Conservation (phyloP, 2,888 invertebrate species). For the Galerucella pusilla region DNA sequence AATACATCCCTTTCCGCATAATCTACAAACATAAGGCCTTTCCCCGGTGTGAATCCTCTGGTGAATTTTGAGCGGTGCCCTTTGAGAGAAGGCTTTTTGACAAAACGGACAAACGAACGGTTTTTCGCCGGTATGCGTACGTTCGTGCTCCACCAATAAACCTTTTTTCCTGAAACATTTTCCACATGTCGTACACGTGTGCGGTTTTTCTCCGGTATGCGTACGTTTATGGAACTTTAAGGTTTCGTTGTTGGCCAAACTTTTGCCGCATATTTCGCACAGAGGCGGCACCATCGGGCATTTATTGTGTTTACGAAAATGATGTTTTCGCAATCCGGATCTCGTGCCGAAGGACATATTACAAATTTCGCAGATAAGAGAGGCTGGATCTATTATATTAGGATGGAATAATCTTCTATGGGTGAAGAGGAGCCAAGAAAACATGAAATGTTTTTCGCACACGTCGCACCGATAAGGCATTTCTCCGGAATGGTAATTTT, state of each 20-base stretch:
- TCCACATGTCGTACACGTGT: conserved; percentile 58
- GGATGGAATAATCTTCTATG: conserved; percentile 58
- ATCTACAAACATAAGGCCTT: conserved; percentile 54
- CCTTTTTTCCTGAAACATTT: conserved; percentile 67
- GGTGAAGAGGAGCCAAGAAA: conserved; percentile 61
- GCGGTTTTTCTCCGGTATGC: conserved; percentile 56
- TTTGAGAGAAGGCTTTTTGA: conserved; percentile 66
- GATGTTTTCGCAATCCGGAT: conserved; percentile 50
- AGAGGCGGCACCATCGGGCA: conserved; percentile 47
- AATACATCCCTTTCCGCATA: conserved; percentile 52
- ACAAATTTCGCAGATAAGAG: conserved; percentile 44
- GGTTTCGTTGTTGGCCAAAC: conserved; percentile 55
- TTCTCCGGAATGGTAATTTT: conserved; percentile 59
- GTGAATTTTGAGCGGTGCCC: conserved; percentile 55
- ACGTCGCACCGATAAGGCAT: conserved; percentile 62
- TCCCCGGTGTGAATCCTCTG: conserved; percentile 60
- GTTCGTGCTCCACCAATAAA: conserved; percentile 55
- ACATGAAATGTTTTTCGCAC: conserved; percentile 63
- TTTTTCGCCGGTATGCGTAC: conserved; percentile 59
- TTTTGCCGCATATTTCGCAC: conserved; percentile 63
- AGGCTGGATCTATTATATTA: conserved; percentile 30
- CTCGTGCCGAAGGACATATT: conserved; percentile 49
- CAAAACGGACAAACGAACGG: conserved; percentile 65
- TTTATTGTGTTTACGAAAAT: conserved; percentile 49
- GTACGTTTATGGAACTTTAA: conserved; percentile 56